Percentiles rank a stretch among this genome's conserved stretches.
These are phyloP conservation scores for Lepilemur ruficaudatus DNA, from an alignment of 2,797 vertebrate species.

Conservation along the genomic window DNA sequence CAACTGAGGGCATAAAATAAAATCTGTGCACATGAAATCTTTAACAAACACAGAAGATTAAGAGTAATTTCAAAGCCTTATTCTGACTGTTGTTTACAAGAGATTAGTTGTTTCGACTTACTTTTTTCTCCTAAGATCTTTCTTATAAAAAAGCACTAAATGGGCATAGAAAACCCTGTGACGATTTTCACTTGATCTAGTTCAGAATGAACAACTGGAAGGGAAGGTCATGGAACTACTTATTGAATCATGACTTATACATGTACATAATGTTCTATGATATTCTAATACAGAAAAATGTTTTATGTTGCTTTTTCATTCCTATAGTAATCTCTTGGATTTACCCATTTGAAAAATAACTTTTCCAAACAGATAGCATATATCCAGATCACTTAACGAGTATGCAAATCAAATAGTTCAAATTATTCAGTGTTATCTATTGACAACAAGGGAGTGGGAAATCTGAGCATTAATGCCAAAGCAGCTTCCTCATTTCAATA, in stretches of 20 bases:
- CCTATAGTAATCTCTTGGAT: neutral
- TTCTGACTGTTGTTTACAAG: neutral
- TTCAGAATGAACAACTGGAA: neutral
- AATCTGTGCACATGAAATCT: neutral
- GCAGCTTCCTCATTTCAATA: neutral
- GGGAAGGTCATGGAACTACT: neutral
- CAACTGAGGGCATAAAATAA: neutral
- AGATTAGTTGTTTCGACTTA: neutral
- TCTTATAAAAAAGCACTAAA: slow-evolving; percentile 32
- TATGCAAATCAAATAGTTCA: neutral
- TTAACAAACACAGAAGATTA: neutral
- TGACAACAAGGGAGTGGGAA: neutral
- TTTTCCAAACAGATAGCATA: neutral
- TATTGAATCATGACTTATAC: neutral
- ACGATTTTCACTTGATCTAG: slow-evolving; percentile 54
- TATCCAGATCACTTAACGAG: neutral
- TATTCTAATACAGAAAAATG: neutral
- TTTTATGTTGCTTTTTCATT: neutral
- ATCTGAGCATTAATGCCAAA: neutral
- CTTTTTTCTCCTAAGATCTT: neutral
- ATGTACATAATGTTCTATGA: neutral
- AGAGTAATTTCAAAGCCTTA: neutral
- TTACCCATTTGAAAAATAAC: neutral
- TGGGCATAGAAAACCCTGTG: slow-evolving; percentile 7
- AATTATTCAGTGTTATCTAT: neutral